These are phyloP conservation scores for Ophraella communa DNA, from an alignment of 2,888 invertebrate genomes.

Conservation along the genomic window DNA sequence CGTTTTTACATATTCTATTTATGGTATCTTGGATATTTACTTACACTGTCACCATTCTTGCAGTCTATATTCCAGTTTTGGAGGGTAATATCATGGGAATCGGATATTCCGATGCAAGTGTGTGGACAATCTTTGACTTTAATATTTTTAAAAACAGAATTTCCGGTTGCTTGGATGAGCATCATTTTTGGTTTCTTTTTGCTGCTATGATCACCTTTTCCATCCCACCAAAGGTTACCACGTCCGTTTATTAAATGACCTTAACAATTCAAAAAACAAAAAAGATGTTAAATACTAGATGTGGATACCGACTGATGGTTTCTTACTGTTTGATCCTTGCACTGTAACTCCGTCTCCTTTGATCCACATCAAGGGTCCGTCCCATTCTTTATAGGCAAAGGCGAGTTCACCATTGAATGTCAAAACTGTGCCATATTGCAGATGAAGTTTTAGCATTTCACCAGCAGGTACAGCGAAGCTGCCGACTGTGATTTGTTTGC, in stretches of 20 bases:
- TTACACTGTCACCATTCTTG: conserved; percentile 15
- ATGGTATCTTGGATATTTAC: no score
- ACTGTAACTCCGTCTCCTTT: conserved; percentile 33
- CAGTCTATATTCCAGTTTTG: conserved; percentile 17
- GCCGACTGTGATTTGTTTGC: conserved; percentile 31
- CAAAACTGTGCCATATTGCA: conserved; percentile 30
- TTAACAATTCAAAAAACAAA: neutral
- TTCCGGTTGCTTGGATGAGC: conserved; percentile 17
- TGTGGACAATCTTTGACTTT: conserved; percentile 24
- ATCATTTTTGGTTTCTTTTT: conserved; percentile 22
- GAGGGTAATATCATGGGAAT: conserved; percentile 2
- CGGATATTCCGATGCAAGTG: conserved; percentile 17
- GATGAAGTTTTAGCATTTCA: conserved; percentile 25
- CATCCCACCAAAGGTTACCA: conserved; percentile 28
- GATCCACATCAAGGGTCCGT: conserved; percentile 35
- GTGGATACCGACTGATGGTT: no score
- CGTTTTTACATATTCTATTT: no score
- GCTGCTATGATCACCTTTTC: conserved; percentile 16
- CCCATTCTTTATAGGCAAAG: conserved; percentile 33
- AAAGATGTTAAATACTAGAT: no score
- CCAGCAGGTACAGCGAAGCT: conserved; percentile 36
- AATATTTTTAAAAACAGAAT: conserved; percentile 21
- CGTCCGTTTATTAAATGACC: conserved; percentile 17
- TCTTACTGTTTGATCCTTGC: conserved; percentile 9
- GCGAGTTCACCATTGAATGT: conserved; percentile 31